Base-by-base conservation (phyloP, 2,113 vertebrate genomes). In the Hepsetus odoe region DNA sequence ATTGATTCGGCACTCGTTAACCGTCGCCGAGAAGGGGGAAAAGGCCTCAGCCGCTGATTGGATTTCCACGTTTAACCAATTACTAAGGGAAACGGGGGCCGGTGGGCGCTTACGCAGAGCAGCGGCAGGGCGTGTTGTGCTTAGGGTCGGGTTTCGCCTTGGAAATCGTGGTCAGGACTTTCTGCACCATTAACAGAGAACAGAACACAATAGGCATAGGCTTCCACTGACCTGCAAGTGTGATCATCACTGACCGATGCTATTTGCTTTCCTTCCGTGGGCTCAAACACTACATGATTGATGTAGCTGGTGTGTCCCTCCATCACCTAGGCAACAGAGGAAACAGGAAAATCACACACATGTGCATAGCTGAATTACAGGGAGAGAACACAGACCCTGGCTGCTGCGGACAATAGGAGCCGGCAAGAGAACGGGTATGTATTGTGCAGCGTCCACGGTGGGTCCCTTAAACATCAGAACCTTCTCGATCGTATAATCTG, bases 231-330 rank as follows among this genome's bases (percentile, higher is more conserved):
- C 98, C 98, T 97, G 94, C 97, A 99, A 83, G 98, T 98, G 92
- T 98, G 97, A 88, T 98, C 97, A 79, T 98, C 98, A 74, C 97
- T 96, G 87, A 98, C 97, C 62, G 96, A 98, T 89, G 97, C 97
- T 76, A 99, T 91, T 90, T 95, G 95, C 87, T 95, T 95, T 86
- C 97, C 98, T 83, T 95, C 95, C 6, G 83, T 94, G 71, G 98
- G 96, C 82, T 96, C 94, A 85, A 98, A 99, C 51, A 96, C 96
- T 90, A 99, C 83, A 80, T 95, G 95, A 89, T 99, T 99, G 85
- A 99, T 94, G 89, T 96, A 98, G 91, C 94, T 94, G 74, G 94
- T 91, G 87, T 99, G 98, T 67, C 98, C 97, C 65, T 95, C 93
- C 87, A 98, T 94, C 80, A 91, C 87, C 97, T 99, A 85, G 76